Percentiles rank a stretch among this genome's conserved stretches.
These are phyloP conservation scores for Dromococcyx pavoninus DNA, from an alignment of 2,797 vertebrate species.

Conservation along the genomic window DNA sequence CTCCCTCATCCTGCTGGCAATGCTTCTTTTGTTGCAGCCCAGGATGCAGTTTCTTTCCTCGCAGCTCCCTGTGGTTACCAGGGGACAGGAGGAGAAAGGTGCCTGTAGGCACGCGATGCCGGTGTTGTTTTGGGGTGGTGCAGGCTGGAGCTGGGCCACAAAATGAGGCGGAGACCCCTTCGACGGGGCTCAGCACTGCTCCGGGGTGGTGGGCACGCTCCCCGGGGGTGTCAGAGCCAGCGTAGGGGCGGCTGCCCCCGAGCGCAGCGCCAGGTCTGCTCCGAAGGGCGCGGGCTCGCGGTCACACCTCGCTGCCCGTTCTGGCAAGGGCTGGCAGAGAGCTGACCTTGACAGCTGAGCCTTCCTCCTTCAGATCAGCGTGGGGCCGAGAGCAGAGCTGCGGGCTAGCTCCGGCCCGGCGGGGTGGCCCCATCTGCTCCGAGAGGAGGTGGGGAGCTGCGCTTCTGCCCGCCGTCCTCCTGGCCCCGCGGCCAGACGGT, in stretches of 20 bases:
- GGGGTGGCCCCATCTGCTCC: conserved; percentile 63
- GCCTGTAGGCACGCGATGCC: fast-evolving
- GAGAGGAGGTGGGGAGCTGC: not conserved
- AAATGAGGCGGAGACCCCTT: not conserved
- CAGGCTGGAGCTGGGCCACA: not conserved
- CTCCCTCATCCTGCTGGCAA: no score
- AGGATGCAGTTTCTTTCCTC: not conserved
- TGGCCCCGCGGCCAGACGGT: conserved; percentile 24
- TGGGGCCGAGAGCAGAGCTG: conserved; percentile 39
- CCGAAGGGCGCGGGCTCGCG: fast-evolving
- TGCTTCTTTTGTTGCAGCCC: no score
- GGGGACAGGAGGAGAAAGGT: not conserved
- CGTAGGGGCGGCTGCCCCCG: fast-evolving
- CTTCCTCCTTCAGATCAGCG: conserved; percentile 63
- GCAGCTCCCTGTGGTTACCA: not conserved
- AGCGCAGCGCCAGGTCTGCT: not conserved
- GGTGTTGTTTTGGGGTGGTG: fast-evolving
- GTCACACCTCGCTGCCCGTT: not conserved
- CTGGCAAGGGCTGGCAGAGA: not conserved
- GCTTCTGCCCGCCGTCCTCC: conserved; percentile 23
- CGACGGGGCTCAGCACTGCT: fast-evolving
- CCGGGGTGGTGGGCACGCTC: fast-evolving
- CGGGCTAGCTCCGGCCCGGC: conserved; percentile 53
- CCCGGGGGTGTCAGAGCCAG: fast-evolving
- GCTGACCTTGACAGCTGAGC: conserved; percentile 57